These are phyloP conservation scores for Stenodema calcarata DNA, from an alignment of 2,888 invertebrate genomes.

Conservation along the genomic window DNA sequence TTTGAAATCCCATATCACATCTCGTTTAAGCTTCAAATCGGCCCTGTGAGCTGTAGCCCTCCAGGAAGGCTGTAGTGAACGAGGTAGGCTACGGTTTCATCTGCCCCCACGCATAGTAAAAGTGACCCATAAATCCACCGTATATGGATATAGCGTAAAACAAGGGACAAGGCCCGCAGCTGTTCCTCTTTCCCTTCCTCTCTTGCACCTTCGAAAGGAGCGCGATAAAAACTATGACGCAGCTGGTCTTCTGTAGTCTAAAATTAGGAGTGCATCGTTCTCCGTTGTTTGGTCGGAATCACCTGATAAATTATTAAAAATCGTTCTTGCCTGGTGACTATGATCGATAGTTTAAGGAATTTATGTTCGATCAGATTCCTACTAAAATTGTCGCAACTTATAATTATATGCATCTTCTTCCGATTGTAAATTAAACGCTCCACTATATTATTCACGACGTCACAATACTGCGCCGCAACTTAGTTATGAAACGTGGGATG, in stretches of 20 bases:
- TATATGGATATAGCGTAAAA: slow-evolving; percentile 11
- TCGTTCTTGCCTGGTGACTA: too few species aligned
- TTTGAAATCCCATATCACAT: too few species aligned
- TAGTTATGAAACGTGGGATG: too few species aligned
- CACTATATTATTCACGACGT: too few species aligned
- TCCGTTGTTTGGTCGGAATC: not conserved
- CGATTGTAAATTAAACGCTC: too few species aligned
- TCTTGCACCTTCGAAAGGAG: not conserved
- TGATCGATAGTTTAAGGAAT: too few species aligned
- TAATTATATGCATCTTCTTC: too few species aligned
- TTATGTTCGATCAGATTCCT: too few species aligned
- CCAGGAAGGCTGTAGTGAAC: not conserved
- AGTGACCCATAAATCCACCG: slow-evolving; percentile 5
- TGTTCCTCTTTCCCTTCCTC: not conserved
- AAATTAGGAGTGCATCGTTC: not conserved
- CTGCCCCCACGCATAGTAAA: slow-evolving; percentile 9
- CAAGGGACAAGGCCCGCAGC: not conserved
- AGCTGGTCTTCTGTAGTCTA: not conserved
- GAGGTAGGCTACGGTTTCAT: not conserved
- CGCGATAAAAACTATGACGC: not conserved
- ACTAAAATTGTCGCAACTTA: too few species aligned
- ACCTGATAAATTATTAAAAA: not conserved
- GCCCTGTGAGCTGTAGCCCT: not conserved
- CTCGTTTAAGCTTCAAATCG: not conserved
- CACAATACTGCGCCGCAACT: too few species aligned